Evolutionary conservation across 2,888 invertebrate species (phyloP).

Genomic region (Oegoconia quadripuncta): DNA sequence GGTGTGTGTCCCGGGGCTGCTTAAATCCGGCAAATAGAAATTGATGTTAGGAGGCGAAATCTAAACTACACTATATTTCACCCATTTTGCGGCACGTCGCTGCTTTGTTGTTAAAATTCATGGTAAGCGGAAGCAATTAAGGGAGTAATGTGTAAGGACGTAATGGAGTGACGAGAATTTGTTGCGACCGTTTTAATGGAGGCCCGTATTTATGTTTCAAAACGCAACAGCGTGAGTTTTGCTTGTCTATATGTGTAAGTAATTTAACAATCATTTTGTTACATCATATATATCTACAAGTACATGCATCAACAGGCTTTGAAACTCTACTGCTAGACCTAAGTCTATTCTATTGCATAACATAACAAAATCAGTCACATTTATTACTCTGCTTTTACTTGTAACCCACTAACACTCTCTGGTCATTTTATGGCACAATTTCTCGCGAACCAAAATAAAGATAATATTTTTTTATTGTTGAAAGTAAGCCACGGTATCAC

Average conservation of each 20-base stretch:
- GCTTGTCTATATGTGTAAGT: constrained; percentile 42
- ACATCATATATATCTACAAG: no score
- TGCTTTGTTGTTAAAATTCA: constrained; percentile 71
- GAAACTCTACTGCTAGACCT: no score
- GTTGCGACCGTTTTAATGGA: constrained; percentile 63
- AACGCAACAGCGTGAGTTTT: constrained; percentile 50
- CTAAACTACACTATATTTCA: constrained; percentile 65
- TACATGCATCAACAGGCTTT: no score
- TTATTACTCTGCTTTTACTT: constrained; percentile 4
- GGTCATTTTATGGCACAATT: constrained; percentile 15
- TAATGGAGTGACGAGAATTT: constrained; percentile 71
- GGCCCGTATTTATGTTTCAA: constrained; percentile 58
- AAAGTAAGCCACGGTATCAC: constrained; percentile 53
- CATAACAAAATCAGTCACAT: no score
- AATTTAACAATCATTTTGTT: constrained; percentile 46
- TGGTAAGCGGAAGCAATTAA: constrained; percentile 72
- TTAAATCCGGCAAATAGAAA: constrained; percentile 66
- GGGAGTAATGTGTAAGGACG: constrained; percentile 67
- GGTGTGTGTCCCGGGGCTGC: constrained; percentile 55
- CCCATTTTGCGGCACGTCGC: constrained; percentile 56
- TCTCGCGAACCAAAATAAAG: constrained; percentile 30
- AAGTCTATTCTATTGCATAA: no score
- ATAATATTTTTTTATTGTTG: constrained; percentile 45
- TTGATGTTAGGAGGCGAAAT: constrained; percentile 64
- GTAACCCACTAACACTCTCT: constrained; percentile 30